Evolutionary conservation across 2,888 invertebrate species (phyloP).

Genomic region (Synergus umbraculus): DNA sequence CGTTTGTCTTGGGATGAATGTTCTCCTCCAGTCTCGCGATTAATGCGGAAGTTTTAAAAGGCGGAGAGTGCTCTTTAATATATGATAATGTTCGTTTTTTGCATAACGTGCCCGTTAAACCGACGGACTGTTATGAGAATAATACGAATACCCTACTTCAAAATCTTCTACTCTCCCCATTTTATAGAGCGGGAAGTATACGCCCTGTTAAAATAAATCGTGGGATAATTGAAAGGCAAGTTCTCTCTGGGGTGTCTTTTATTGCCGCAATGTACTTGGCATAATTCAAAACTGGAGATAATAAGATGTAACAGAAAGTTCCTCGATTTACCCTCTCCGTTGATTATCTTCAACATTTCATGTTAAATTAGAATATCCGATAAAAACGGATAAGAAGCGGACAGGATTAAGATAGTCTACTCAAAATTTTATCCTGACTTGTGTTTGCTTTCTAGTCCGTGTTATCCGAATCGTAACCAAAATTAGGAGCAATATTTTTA

Average conservation of each 20-base stretch:
- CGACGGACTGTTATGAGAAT: constrained; percentile 38
- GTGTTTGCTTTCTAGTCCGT: too few species aligned
- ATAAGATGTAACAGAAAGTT: background rate
- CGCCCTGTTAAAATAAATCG: constrained; percentile 32
- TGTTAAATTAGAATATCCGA: background rate
- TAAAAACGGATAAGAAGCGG: too few species aligned
- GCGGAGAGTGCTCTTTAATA: constrained; percentile 20
- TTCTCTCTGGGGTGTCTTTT: constrained; percentile 26
- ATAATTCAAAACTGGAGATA: background rate
- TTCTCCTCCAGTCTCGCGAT: constrained; percentile 18
- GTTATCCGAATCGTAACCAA: too few species aligned
- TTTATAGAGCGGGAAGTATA: constrained; percentile 24
- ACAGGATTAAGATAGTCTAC: too few species aligned
- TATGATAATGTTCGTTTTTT: constrained; percentile 41
- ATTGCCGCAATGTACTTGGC: background rate
- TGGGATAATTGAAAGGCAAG: constrained; percentile 38
- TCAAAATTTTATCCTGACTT: too few species aligned
- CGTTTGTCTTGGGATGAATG: constrained; percentile 11
- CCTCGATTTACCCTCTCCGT: background rate
- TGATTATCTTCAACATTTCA: background rate
- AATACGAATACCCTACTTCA: constrained; percentile 22
- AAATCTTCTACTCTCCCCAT: constrained; percentile 22
- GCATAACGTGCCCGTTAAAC: constrained; percentile 37
- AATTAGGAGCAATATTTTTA: too few species aligned
- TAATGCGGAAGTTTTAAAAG: constrained; percentile 16